Conservation (phyloP, 1,140 invertebrate species). For the Batillaria attramentaria region DNA sequence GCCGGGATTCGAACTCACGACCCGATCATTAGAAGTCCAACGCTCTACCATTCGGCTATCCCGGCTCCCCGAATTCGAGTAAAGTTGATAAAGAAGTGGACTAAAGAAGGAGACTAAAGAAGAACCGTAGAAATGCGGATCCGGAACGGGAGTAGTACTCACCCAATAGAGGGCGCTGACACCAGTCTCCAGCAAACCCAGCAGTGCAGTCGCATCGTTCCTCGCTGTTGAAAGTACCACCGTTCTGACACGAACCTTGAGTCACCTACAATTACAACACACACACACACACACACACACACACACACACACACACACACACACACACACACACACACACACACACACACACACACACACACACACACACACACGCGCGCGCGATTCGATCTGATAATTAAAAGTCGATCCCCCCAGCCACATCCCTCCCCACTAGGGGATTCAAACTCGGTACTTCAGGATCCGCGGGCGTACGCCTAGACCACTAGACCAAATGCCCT, state of each 20-base stretch:
- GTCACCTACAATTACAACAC: not conserved
- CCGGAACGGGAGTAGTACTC: not conserved
- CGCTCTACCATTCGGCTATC: too few species aligned
- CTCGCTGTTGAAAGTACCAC: not conserved
- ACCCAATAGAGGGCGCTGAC: not conserved
- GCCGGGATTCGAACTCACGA: too few species aligned
- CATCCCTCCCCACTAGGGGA: not conserved
- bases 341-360: not conserved
- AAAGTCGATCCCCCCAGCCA: not conserved
- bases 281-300: not conserved
- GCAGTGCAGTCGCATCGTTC: not conserved
- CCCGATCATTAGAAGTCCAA: too few species aligned
- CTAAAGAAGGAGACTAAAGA: not conserved
- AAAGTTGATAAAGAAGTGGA: too few species aligned
- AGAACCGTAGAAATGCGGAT: not conserved
- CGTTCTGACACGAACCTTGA: not conserved
- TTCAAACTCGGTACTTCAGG: not conserved
- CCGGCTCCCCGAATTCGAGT: too few species aligned
- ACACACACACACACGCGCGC: not conserved
- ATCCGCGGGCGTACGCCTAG: not conserved
- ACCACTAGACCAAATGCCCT: too few species aligned
- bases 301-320: slow-evolving; percentile 2
- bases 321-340: not conserved
- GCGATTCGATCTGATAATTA: not conserved
- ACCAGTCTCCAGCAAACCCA: not conserved